phyloP scores from a whole-genome alignment of 2,888 invertebrate species.

The Acanthosepion esculentum region DNA sequence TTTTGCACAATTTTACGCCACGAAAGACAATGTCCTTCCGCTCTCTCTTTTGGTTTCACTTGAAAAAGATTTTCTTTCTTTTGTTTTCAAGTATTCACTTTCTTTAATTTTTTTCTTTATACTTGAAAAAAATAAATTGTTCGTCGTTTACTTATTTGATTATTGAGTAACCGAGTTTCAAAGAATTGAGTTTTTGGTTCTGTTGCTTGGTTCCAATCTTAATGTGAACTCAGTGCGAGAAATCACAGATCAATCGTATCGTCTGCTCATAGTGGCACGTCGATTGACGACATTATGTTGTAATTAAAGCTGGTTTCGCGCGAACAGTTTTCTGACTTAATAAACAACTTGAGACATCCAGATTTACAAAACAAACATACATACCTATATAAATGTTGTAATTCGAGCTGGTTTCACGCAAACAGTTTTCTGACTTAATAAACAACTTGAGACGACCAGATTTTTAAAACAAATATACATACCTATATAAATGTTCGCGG shows the following conservation, averaged over 20 bases:
- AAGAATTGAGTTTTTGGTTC: background rate
- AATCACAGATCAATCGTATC: background rate
- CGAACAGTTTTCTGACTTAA: background rate
- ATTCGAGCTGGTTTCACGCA: background rate
- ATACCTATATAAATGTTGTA: too few relatives aligned
- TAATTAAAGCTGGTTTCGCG: background rate
- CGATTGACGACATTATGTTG: background rate
- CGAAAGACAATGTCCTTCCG: background rate
- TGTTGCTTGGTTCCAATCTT: background rate
- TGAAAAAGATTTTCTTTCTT: too few relatives aligned
- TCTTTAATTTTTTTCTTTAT: background rate
- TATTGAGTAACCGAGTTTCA: background rate
- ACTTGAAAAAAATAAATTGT: background rate
- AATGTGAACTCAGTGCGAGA: background rate
- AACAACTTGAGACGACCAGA: too few relatives aligned
- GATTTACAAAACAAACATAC: too few relatives aligned
- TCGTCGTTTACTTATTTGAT: background rate
- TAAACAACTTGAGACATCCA: too few relatives aligned
- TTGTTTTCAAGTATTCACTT: background rate
- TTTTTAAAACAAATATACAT: too few relatives aligned
- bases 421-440: background rate
- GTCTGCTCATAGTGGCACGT: background rate
- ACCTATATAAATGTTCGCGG: too few relatives aligned
- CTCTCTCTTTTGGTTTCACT: background rate
- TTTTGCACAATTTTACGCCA: background rate